A percentile compares a stretch with the other conserved stretches of the same genome.
These are phyloP conservation scores for Mugil cephalus DNA, from an alignment of 2,113 vertebrate genomes.

Conservation along the genomic window DNA sequence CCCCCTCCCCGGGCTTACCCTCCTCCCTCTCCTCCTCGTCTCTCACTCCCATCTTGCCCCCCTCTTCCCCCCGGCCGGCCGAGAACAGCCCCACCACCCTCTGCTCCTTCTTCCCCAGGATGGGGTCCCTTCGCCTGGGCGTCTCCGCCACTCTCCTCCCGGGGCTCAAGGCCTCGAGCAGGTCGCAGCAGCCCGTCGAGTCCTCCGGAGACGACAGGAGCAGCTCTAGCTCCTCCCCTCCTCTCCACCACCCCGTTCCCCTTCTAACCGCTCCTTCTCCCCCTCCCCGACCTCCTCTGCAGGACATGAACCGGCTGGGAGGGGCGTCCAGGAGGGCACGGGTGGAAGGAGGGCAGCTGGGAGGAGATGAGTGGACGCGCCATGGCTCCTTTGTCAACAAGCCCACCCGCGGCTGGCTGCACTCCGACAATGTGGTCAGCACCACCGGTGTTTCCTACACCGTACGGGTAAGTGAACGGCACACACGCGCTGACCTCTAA, in stretches of 20 bases:
- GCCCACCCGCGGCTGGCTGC: slow-evolving; percentile 96
- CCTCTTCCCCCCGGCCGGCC: slow-evolving; percentile 74
- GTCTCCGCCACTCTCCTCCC: slow-evolving; percentile 88
- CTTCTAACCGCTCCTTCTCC: slow-evolving; percentile 82
- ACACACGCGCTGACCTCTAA: slow-evolving; percentile 1
- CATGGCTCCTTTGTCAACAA: slow-evolving; percentile 99
- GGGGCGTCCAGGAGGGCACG: slow-evolving; percentile 92
- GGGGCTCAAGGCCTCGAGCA: slow-evolving; percentile 79
- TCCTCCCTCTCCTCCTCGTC: slow-evolving; percentile 90
- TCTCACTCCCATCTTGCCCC: slow-evolving; percentile 86
- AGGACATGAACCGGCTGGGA: slow-evolving; percentile 99
- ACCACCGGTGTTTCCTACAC: slow-evolving; percentile 93
- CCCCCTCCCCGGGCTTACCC: slow-evolving; percentile 78
- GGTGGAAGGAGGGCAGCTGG: slow-evolving; percentile 97
- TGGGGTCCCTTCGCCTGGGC: slow-evolving; percentile 92
- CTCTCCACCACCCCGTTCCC: slow-evolving; percentile 55
- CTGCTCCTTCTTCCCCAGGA: slow-evolving; percentile 96
- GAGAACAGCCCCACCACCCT: slow-evolving; percentile 95
- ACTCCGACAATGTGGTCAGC: slow-evolving; percentile 95
- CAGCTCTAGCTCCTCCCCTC: slow-evolving; percentile 71
- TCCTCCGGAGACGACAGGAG: slow-evolving; percentile 70
- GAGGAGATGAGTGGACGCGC: slow-evolving; percentile 98
- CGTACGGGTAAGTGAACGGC: slow-evolving; percentile 78
- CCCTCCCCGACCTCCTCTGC: slow-evolving; percentile 87
- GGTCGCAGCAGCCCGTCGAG: slow-evolving; percentile 62